Evolutionary conservation across 2,888 invertebrate species (phyloP).

Genomic region (Sinohyriopsis cumingii): DNA sequence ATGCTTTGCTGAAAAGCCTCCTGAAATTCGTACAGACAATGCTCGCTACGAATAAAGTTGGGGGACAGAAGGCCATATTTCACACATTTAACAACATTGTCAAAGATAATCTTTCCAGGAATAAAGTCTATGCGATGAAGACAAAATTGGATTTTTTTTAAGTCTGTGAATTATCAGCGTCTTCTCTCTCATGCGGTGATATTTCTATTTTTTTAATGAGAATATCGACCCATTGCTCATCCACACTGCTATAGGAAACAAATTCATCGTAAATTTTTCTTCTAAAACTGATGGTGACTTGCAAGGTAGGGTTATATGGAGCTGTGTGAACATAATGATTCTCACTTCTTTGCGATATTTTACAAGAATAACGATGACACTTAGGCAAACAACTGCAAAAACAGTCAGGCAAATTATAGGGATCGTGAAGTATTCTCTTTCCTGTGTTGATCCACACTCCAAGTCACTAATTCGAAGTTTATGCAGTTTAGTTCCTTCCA

Average conservation of each 20-base stretch:
- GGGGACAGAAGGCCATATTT: conserved; percentile 91
- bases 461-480: conserved; percentile 17
- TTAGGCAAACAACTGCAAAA: conserved; percentile 18
- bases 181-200: conserved; percentile 72
- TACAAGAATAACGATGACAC: conserved; percentile 13
- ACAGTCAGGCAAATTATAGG: conserved; percentile 29
- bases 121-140: conserved; percentile 59
- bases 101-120: conserved; percentile 77
- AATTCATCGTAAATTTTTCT: conserved; percentile 83
- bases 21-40: conserved; percentile 91
- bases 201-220: conserved; percentile 83
- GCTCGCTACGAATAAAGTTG: conserved; percentile 91
- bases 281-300: conserved; percentile 21
- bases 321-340: conserved; percentile 52
- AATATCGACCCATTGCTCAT: conserved; percentile 89
- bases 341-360: conserved; percentile 42
- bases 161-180: conserved; percentile 58
- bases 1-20: conserved; percentile 87
- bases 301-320: conserved; percentile 55
- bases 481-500: conserved; percentile 24
- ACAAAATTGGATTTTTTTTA: conserved; percentile 43
- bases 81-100: conserved; percentile 90
- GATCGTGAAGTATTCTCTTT: conserved; percentile 26
- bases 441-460: conserved; percentile 11
- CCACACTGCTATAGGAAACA: conserved; percentile 90